These are phyloP conservation scores for Cephus rjabovi DNA, from an alignment of 2,888 invertebrate genomes.

Conservation along the genomic window DNA sequence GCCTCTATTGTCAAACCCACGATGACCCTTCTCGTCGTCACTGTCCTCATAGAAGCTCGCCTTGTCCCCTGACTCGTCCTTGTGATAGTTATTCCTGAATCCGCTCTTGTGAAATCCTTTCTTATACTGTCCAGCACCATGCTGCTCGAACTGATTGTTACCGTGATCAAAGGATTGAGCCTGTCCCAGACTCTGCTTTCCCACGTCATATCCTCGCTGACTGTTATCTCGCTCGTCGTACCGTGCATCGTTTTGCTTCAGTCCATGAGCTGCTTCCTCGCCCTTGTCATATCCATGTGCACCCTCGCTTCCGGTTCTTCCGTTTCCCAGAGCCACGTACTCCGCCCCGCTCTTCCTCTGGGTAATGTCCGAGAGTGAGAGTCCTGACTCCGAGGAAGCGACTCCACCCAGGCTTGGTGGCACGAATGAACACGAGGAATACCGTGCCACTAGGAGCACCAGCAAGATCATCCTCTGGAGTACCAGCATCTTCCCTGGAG, in stretches of 20 bases:
- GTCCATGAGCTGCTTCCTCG: constrained; percentile 30
- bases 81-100: constrained; percentile 77
- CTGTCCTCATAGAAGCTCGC: constrained; percentile 77
- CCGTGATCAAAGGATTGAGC: constrained; percentile 45
- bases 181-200: constrained; percentile 67
- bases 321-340: constrained; percentile 32
- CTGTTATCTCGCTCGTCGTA: constrained; percentile 69
- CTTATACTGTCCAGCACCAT: constrained; percentile 67
- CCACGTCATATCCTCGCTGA: constrained; percentile 67
- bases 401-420: constrained; percentile 17
- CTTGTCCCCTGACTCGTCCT: constrained; percentile 78
- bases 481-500: constrained; percentile 1
- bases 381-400: constrained; percentile 15
- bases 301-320: constrained; percentile 29
- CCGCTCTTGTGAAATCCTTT: constrained; percentile 79
- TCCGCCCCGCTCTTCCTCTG: constrained; percentile 30
- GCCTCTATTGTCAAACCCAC: constrained; percentile 54
- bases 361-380: constrained; percentile 27
- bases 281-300: constrained; percentile 29
- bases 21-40: constrained; percentile 65
- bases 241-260: constrained; percentile 64
- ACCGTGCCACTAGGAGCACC: constrained; percentile 6
- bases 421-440: constrained; percentile 3
- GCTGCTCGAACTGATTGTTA: constrained; percentile 37
- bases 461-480: not conserved